phyloP scores from a whole-genome alignment of 2,888 invertebrate genomes.

The Caenorhabditis macrosperma region DNA sequence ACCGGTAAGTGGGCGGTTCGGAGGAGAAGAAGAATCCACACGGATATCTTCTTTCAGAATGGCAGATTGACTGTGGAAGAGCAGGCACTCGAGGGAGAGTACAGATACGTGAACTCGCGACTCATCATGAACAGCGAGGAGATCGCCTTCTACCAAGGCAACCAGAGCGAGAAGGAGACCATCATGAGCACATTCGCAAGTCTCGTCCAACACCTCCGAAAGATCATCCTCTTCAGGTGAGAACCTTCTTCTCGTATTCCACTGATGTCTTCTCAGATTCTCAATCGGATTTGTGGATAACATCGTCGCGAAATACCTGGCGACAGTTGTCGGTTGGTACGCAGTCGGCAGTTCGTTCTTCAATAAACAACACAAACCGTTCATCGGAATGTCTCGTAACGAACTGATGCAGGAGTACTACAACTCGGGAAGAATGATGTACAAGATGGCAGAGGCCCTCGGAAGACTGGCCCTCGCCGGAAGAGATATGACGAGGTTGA shows the following conservation, averaged over 20 bases:
- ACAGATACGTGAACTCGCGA: slow-evolving; percentile 94
- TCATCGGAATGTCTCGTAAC: slow-evolving; percentile 88
- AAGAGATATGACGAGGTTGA: slow-evolving; percentile 91
- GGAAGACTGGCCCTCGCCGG: slow-evolving; percentile 95
- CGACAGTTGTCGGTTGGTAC: slow-evolving; percentile 93
- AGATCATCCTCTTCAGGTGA: slow-evolving; percentile 69
- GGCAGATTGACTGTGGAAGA: slow-evolving; percentile 93
- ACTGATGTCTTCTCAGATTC: slow-evolving; percentile 68
- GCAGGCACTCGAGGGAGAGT: slow-evolving; percentile 98
- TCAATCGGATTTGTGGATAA: slow-evolving; percentile 95
- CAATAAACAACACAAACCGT: slow-evolving; percentile 85
- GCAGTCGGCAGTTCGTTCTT: slow-evolving; percentile 90
- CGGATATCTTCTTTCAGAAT: slow-evolving; percentile 53
- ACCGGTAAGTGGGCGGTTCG: slow-evolving; percentile 63
- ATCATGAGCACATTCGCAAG: slow-evolving; percentile 91
- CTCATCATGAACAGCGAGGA: slow-evolving; percentile 98
- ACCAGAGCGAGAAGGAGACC: slow-evolving; percentile 88
- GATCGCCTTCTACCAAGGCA: slow-evolving; percentile 85
- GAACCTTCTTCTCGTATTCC: neutral
- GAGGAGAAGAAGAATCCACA: neutral
- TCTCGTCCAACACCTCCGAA: slow-evolving; percentile 83
- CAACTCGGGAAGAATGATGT: slow-evolving; percentile 95
- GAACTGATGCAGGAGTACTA: slow-evolving; percentile 94
- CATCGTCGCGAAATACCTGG: slow-evolving; percentile 95
- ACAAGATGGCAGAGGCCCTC: slow-evolving; percentile 96